Conservation (phyloP, 1,140 invertebrate genomes). For the Brachionus sp. region DNA sequence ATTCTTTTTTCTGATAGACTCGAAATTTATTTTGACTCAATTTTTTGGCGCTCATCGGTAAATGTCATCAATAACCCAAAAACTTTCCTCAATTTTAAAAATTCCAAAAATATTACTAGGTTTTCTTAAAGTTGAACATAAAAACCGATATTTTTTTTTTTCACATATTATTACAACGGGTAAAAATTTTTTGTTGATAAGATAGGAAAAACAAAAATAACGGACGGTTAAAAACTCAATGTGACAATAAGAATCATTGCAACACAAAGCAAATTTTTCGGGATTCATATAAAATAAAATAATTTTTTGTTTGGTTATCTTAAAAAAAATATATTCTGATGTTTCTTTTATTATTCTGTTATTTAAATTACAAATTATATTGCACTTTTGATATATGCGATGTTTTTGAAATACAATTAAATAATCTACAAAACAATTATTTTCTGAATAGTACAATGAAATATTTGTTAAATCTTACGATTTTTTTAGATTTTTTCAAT, state of each 20-base stretch:
- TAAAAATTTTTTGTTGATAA: neutral
- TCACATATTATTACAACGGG: neutral
- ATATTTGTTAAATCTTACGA: neutral
- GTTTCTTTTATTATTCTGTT: neutral
- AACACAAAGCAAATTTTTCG: neutral
- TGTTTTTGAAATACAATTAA: neutral
- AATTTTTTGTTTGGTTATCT: neutral
- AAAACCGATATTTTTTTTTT: neutral
- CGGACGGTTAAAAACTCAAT: neutral
- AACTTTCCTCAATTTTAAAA: neutral
- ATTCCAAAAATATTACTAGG: neutral
- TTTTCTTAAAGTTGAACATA: neutral
- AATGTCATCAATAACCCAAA: neutral
- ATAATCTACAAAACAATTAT: neutral
- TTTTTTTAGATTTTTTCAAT: neutral
- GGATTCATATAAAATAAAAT: neutral
- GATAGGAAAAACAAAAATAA: slow-evolving; percentile 5
- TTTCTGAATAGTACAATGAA: neutral
- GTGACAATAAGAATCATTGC: neutral
- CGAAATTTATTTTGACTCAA: neutral
- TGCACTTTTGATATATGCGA: neutral
- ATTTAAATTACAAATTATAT: neutral
- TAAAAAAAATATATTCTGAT: neutral
- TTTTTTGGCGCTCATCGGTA: neutral
- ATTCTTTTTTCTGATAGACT: neutral